Evolutionary conservation across 2,113 vertebrate species (phyloP).

Genomic region (Xerus inauris): DNA sequence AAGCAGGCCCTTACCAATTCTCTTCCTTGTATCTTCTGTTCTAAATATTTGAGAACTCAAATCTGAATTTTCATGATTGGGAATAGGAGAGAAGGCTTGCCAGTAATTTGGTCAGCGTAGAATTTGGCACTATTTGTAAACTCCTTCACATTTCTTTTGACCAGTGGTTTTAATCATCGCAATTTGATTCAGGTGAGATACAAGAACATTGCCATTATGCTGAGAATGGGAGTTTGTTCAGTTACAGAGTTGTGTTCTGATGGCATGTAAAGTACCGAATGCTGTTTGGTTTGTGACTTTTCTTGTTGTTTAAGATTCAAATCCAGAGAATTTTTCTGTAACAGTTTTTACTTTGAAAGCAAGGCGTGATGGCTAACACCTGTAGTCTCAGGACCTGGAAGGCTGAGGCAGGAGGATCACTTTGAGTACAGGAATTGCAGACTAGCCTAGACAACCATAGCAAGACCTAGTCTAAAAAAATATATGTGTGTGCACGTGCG

Average conservation of each 20-base stretch:
- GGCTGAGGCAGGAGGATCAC: not conserved
- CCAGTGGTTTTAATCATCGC: not conserved
- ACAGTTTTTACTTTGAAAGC: not conserved
- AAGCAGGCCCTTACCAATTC: not conserved
- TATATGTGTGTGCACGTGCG: too few relatives aligned
- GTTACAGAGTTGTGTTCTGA: not conserved
- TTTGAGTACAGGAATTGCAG: not conserved
- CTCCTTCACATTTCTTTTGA: not conserved
- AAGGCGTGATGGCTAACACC: too few relatives aligned
- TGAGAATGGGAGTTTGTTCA: not conserved
- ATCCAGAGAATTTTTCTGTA: not conserved
- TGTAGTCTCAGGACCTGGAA: not conserved
- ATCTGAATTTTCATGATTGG: not conserved
- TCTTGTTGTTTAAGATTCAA: not conserved
- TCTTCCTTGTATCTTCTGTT: not conserved
- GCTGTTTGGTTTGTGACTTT: not conserved
- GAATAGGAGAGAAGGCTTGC: not conserved
- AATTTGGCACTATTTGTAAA: not conserved
- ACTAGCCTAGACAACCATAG: not conserved
- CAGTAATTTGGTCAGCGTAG: not conserved
- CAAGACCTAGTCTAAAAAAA: not conserved
- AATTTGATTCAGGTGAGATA: not conserved
- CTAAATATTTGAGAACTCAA: not conserved
- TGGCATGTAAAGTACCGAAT: not conserved
- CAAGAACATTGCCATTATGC: not conserved